A percentile compares a stretch with the other conserved stretches of the same genome.
phyloP scores from a whole-genome alignment of 1,140 invertebrate species.

The Alviniconcha marisindica region DNA sequence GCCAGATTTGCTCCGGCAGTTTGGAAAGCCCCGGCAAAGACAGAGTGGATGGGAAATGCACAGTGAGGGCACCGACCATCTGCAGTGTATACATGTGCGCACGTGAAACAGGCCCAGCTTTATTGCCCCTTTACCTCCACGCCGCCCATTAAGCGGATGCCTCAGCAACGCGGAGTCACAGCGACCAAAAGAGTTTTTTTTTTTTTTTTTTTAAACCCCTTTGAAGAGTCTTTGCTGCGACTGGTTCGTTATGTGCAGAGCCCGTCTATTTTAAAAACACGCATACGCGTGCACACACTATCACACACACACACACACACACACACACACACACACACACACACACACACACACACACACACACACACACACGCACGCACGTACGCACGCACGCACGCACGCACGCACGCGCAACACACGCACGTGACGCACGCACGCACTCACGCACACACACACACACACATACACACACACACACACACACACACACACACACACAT shows the following conservation, averaged over 20 bases:
- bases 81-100: too few relatives aligned
- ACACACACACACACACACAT: conserved; percentile 3
- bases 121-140: too few relatives aligned
- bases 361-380: not conserved
- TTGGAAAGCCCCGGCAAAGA: too few relatives aligned
- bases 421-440: not conserved
- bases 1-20: too few relatives aligned
- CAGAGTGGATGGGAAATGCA: too few relatives aligned
- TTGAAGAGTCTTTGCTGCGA: not conserved
- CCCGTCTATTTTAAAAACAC: not conserved
- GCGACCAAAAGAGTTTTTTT: not conserved
- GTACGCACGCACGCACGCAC: conserved; percentile 9
- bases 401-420: not conserved
- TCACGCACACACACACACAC: not conserved
- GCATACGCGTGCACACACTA: not conserved
- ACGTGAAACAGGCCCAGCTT: too few relatives aligned
- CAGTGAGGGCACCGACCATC: too few relatives aligned
- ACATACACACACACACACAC: not conserved
- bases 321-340: conserved; percentile 6
- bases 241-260: not conserved
- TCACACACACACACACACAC: not conserved
- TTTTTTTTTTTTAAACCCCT: not conserved
- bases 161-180: too few relatives aligned
- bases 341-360: not conserved
- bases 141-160: too few relatives aligned